Evolutionary conservation across 2,888 invertebrate species (phyloP), one percentile per base, ranked within the genome.

Genomic region (Andrena marginata): DNA sequence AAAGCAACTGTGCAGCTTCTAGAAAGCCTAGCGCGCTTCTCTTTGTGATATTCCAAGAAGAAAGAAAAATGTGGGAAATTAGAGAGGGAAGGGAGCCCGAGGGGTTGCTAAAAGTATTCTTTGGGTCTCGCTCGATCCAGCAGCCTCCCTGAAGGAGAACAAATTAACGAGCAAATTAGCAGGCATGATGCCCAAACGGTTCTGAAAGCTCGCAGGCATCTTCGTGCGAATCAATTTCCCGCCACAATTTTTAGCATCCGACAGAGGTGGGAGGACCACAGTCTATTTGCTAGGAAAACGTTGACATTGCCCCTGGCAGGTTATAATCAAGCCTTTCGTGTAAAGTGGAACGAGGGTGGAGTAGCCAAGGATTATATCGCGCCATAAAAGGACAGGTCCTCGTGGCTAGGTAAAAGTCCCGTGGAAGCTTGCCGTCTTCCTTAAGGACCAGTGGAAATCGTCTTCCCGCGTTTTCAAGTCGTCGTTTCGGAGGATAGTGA

Each of bases 401-500:
- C 2, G 6, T 8, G 20, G 59, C n/a, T 20, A 8, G 20, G n/a
- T 63, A 60, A 68, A 65, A 26, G 8, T 64, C 31, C 48, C 70
- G 33, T 31, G 10, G 60, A 79, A 65, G 31, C 64, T 75, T 69
- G 60, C n/a, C 31, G 48, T 64, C 31, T 33, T 68, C 49, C 13
- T 49, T 59, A 23, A 26, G 29, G 29, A 49, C 20, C 42, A 23
- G 60, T 72, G 59, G 56, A 64, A 78, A 73, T 76, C 73, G 49
- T 10, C 35, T 68, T 20, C 60, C 13, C 20, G 20, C 42, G 42
- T 62, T 67, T 69, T 64, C 20, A 29, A 51, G 31, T 59, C 59
- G 72, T 78, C 78, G 49, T 77, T 77, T 56, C 51, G 48, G 63
- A 73, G 49, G 82, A 76, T 75, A 67, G 70, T 67, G 59, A 56